phyloP scores from a whole-genome alignment of 2,113 vertebrate genomes.

The Pelecanus crispus region DNA sequence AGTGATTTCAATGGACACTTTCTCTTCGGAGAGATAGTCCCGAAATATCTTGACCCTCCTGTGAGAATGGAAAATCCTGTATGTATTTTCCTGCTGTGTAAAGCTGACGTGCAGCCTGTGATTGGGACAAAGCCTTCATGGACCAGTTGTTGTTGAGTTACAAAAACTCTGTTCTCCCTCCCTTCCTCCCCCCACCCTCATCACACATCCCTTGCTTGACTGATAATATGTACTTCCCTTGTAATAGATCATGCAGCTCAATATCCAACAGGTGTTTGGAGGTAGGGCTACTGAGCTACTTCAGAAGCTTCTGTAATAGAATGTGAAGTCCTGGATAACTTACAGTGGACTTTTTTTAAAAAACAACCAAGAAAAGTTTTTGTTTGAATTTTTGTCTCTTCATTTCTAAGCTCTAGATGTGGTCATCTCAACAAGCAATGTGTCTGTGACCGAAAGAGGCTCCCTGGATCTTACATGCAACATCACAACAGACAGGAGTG shows the following conservation, averaged over 20 bases:
- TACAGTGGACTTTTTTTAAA: not conserved
- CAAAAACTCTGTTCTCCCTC: not conserved
- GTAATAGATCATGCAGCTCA: not conserved
- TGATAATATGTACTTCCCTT: not conserved
- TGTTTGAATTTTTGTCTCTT: constrained; percentile 35
- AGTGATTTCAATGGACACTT: not conserved
- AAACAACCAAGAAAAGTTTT: not conserved
- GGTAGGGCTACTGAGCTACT: not conserved
- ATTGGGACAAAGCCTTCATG: not conserved
- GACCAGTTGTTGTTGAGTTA: not conserved
- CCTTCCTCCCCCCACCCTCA: not conserved
- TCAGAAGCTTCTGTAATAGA: not conserved
- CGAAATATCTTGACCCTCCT: not conserved
- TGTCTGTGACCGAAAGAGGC: constrained; percentile 68
- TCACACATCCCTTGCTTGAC: not conserved
- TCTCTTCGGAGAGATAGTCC: not conserved
- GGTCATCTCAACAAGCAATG: constrained; percentile 55
- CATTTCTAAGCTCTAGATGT: constrained; percentile 66
- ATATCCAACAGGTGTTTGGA: not conserved
- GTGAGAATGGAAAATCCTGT: not conserved
- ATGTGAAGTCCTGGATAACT: not conserved
- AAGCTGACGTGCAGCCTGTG: not conserved
- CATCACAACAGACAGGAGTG: constrained; percentile 70
- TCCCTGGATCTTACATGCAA: constrained; percentile 73
- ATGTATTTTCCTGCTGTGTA: not conserved